Conservation (phyloP, 2,888 invertebrate genomes). For the Caenorhabditis virilis region DNA sequence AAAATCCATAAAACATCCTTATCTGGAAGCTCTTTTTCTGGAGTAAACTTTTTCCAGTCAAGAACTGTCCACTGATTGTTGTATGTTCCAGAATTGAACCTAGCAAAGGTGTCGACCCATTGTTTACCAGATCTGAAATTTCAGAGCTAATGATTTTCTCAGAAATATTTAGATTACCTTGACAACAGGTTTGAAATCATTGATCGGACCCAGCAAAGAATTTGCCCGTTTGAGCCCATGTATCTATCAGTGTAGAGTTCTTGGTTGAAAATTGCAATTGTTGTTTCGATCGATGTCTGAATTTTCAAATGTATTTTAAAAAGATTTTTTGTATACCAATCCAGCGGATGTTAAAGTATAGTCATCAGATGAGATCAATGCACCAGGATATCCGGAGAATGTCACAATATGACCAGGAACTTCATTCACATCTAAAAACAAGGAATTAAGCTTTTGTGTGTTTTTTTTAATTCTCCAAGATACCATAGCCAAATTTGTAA, state of each 20-base stretch:
- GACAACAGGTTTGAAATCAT: slow-evolving; percentile 84
- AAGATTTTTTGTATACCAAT: slow-evolving; percentile 39
- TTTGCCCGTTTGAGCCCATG: slow-evolving; percentile 74
- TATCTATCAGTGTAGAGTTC: slow-evolving; percentile 76
- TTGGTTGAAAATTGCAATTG: slow-evolving; percentile 79
- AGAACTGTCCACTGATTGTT: slow-evolving; percentile 76
- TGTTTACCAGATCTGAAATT: slow-evolving; percentile 45
- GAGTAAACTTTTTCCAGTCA: slow-evolving; percentile 77
- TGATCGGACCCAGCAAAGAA: slow-evolving; percentile 77
- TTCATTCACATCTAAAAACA: slow-evolving; percentile 66
- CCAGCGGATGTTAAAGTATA: slow-evolving; percentile 66
- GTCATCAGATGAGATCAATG: slow-evolving; percentile 68
- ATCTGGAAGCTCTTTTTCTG: slow-evolving; percentile 69
- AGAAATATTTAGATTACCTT: slow-evolving; percentile 49
- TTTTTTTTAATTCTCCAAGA: neutral
- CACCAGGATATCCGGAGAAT: slow-evolving; percentile 68
- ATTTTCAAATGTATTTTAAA: slow-evolving; percentile 4
- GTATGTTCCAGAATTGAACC: slow-evolving; percentile 82
- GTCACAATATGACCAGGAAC: slow-evolving; percentile 68
- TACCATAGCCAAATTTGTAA: slow-evolving; percentile 76
- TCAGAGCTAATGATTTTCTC: neutral
- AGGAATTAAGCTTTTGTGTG: neutral
- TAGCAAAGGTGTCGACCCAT: slow-evolving; percentile 71
- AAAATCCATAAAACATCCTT: slow-evolving; percentile 77
- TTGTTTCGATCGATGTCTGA: slow-evolving; percentile 78